These are phyloP conservation scores for Hemicentrotus pulcherrimus DNA, from an alignment of 35 echinoderm and acorn worm genomes.

Conservation along the genomic window DNA sequence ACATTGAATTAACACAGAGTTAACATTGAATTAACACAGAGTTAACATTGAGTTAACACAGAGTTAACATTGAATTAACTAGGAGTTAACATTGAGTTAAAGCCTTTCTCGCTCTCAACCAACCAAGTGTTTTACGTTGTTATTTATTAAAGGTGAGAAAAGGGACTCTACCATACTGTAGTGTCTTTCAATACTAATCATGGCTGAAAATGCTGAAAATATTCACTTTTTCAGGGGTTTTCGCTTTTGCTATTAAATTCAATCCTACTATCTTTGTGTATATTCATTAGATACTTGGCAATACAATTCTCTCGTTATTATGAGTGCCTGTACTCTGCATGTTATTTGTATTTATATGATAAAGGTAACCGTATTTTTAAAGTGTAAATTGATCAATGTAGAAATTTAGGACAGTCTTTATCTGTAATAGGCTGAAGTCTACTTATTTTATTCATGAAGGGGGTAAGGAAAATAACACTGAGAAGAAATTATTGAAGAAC, in stretches of 20 bases:
- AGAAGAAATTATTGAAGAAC: not conserved
- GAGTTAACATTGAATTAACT: too few relatives aligned
- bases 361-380: not conserved
- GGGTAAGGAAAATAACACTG: not conserved
- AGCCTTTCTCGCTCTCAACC: not conserved
- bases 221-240: not conserved
- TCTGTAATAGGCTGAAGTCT: not conserved
- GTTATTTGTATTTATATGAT: slow-evolving; percentile 14
- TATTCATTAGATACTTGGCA: not conserved
- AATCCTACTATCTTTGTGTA: not conserved
- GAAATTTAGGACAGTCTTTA: not conserved
- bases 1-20: too few relatives aligned
- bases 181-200: not conserved
- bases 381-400: not conserved
- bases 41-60: too few relatives aligned
- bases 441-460: not conserved
- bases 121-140: not conserved
- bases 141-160: not conserved
- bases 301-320: not conserved
- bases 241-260: not conserved
- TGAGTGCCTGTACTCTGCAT: not conserved
- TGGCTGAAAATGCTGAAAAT: not conserved
- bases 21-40: too few relatives aligned
- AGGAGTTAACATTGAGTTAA: not conserved
- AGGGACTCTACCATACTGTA: not conserved